Evolutionary conservation across 2,113 vertebrate species (phyloP).

Genomic region (Takifugu flavidus): DNA sequence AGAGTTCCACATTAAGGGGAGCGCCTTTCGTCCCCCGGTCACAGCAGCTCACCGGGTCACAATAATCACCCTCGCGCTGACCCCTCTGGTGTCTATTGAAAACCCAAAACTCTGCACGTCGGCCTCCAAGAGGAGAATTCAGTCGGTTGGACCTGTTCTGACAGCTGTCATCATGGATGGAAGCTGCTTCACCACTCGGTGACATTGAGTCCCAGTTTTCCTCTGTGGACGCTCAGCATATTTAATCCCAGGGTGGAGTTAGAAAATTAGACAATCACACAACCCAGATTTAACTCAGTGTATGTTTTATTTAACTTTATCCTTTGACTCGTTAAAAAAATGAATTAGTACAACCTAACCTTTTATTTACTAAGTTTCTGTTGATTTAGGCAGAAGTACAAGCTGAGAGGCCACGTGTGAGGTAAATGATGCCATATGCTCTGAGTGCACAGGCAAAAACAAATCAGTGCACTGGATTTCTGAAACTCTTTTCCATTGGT

Average conservation of each 20-base stretch:
- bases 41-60: conserved; percentile 37
- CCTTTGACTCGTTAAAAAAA: not conserved
- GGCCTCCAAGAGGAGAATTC: conserved; percentile 24
- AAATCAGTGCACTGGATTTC: not conserved
- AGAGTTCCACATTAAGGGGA: too few species aligned
- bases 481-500: not conserved
- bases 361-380: not conserved
- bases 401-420: not conserved
- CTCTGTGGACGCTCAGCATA: not conserved
- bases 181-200: conserved; percentile 5
- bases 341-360: conserved; percentile 13
- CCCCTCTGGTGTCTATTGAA: conserved; percentile 59
- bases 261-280: not conserved
- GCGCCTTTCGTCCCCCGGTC: not conserved
- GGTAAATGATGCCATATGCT: conserved; percentile 1
- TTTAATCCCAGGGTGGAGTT: not conserved
- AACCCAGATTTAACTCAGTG: not conserved
- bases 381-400: conserved; percentile 1
- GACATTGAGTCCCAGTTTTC: not conserved
- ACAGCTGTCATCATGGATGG: conserved; percentile 40
- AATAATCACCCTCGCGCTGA: conserved; percentile 42
- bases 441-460: not conserved
- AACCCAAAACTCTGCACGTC: conserved; percentile 40
- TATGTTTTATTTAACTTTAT: conserved; percentile 7
- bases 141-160: conserved; percentile 36